Conservation (phyloP, 2,113 vertebrate genomes). For the human (Homo sapiens) region GRCh38 chr4:41728001-41728500, state of each 20-base stretch:
- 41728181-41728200: neutral
- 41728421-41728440: neutral
- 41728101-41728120: neutral
- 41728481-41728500: neutral
- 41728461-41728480: neutral
- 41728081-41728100: neutral
- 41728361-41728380: neutral
- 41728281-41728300: neutral
- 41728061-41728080: neutral
- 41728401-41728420: neutral
- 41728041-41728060: neutral
- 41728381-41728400: neutral
- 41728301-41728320: neutral
- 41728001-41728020: neutral
- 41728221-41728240: neutral
- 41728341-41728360: neutral
- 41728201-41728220: neutral
- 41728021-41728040: neutral
- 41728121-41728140: neutral
- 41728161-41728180: neutral
- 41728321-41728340: neutral
- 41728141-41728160: neutral
- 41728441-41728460: neutral
- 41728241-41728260: neutral
- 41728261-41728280: neutral